Percentiles rank a stretch among this genome's conserved stretches.
phyloP scores from a whole-genome alignment of 1,140 invertebrate genomes.

The Maniola jurtina region DNA sequence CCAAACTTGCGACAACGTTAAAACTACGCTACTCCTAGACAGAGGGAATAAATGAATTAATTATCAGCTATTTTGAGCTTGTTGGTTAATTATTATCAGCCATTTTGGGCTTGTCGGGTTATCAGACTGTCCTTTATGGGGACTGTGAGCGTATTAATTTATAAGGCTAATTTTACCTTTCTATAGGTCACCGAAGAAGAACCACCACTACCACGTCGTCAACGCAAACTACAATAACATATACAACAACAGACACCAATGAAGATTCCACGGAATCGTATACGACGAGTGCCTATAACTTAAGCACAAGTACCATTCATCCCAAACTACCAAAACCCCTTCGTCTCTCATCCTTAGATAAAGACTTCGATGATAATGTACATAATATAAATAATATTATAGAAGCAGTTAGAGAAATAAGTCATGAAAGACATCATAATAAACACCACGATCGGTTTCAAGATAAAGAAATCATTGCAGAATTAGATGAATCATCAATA shows the following conservation, averaged over 20 bases:
- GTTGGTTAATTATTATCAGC: too few species aligned
- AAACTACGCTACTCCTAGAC: too few species aligned
- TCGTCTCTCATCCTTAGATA: constrained; percentile 55
- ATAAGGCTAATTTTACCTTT: background rate
- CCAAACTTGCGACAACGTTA: too few species aligned
- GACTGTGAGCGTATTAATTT: too few species aligned
- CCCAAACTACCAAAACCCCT: constrained; percentile 65
- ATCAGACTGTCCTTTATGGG: too few species aligned
- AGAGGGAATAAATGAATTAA: too few species aligned
- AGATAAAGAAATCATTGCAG: constrained; percentile 58
- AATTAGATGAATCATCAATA: constrained; percentile 58
- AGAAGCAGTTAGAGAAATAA: constrained; percentile 48
- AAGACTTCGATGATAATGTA: constrained; percentile 59
- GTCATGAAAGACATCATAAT: constrained; percentile 51
- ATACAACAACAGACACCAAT: constrained; percentile 48
- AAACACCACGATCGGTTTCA: constrained; percentile 54
- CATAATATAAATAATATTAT: constrained; percentile 63
- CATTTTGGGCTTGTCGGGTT: too few species aligned
- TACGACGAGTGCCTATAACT: constrained; percentile 48
- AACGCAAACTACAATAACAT: constrained; percentile 56
- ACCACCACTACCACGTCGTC: constrained; percentile 61
- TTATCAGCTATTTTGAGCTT: too few species aligned
- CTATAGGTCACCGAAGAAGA: constrained; percentile 71
- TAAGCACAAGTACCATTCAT: constrained; percentile 45
- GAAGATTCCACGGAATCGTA: constrained; percentile 45